Evolutionary conservation across 2,113 vertebrate genomes (phyloP), one percentile per base, ranked within the genome.

Genomic region (Dinomys branickii): DNA sequence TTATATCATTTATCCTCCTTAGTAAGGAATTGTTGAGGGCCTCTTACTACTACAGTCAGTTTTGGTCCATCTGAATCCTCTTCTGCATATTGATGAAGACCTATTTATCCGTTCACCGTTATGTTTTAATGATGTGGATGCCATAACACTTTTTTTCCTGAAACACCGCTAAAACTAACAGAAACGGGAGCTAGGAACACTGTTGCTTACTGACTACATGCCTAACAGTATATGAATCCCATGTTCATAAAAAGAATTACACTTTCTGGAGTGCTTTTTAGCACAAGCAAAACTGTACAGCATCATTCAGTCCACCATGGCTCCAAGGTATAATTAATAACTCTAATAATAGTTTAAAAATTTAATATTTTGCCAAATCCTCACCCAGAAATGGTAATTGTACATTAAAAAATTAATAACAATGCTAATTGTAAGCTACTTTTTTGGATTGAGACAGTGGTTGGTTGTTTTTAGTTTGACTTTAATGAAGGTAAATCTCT

Each of bases 331-430:
- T n/a, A n/a, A n/a, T 85, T 88, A 52, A 33, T 69, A 65, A 44
- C 73, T 94, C 4, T 28, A 38, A 81, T 83, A 59, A 17, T 33
- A 87, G 50, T 84, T 91, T 54, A 90, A 83, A 88, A 58, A 69
- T 80, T 94, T 89, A 73, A 44, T 58, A 26, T 58, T 69, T 93
- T 90, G 4, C 38, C 65, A 89, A 47, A 33, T 80, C 44, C 41
- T 28, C 26, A 33, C 58, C 88, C 13, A 52, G 30, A 90, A 65
- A 88, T 94, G 47, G 2, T 65, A 86, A 30, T 38, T 71, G 28
- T 88, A 41, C 28, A 52, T 22, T 86, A 90, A 91, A 77, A 56
- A 35, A 78, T 85, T 63, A 35, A 80, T 58, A 91, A 41, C 95
- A 87, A 91, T 84, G 52, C 22, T 58, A 50, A 8, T 75, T 80